Evolutionary conservation across 2,797 vertebrate species (phyloP).

Genomic region (Gymnopithys bicolor): DNA sequence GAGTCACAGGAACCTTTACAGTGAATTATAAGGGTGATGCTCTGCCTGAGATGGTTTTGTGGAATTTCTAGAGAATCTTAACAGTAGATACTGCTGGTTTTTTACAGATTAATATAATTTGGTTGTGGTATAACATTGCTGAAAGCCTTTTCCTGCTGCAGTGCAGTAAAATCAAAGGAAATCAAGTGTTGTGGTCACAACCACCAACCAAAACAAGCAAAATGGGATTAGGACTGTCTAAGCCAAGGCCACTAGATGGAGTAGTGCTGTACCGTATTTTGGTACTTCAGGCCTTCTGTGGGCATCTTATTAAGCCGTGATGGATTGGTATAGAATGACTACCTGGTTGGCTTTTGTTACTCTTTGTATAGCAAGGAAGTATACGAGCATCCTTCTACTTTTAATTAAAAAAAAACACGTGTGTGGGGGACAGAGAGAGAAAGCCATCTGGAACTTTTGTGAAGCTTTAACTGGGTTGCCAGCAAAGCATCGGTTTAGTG

Average conservation of each 20-base stretch:
- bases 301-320: neutral
- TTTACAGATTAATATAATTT: neutral
- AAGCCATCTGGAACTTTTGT: conserved; percentile 6
- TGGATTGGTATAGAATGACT: neutral
- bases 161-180: neutral
- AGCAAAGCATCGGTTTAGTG: neutral
- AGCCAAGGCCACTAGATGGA: conserved; percentile 68
- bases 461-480: neutral
- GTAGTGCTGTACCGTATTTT: neutral
- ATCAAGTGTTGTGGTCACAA: neutral
- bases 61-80: neutral
- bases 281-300: neutral
- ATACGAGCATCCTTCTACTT: neutral
- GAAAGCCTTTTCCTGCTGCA: neutral
- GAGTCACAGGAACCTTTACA: neutral
- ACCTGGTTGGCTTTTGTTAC: conserved; percentile 5
- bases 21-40: neutral
- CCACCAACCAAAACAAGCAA: neutral
- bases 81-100: accelerated
- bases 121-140: neutral
- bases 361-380: neutral
- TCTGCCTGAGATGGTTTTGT: neutral
- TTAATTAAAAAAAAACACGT: neutral
- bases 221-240: neutral
- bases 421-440: neutral